phyloP scores from a whole-genome alignment of 2,113 vertebrate species.

The Lichenostomus cassidix region DNA sequence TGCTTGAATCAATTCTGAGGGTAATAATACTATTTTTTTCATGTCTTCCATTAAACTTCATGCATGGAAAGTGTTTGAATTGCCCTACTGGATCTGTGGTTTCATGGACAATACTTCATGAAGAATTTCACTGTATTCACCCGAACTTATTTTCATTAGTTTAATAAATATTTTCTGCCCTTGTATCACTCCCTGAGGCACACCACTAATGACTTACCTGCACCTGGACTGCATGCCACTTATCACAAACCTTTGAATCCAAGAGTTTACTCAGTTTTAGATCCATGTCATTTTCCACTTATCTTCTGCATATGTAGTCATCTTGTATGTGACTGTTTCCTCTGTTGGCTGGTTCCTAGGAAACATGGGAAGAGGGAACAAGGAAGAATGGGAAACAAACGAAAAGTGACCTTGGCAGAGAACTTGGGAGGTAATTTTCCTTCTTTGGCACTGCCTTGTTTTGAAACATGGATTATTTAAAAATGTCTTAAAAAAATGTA shows the following conservation, averaged over 20 bases:
- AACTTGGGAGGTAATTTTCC: not conserved
- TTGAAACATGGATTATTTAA: not conserved
- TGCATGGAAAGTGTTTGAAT: not conserved
- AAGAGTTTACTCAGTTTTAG: not conserved
- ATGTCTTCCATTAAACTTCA: not conserved
- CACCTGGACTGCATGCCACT: not conserved
- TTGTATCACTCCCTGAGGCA: accelerated
- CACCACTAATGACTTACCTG: not conserved
- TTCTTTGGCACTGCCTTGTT: not conserved
- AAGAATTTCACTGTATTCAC: not conserved
- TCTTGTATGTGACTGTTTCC: not conserved
- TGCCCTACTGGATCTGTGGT: not conserved
- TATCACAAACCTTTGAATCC: not conserved
- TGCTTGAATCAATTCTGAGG: not conserved
- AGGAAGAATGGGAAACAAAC: not conserved
- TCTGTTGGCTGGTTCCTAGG: not conserved
- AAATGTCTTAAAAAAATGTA: not conserved
- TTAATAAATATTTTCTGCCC: not conserved
- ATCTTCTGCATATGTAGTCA: accelerated
- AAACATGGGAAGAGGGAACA: not conserved
- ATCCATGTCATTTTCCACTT: accelerated
- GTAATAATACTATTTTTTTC: not conserved
- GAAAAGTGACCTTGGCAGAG: not conserved
- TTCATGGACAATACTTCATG: not conserved
- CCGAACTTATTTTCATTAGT: not conserved